A percentile compares a stretch with the other conserved stretches of the same genome.
Conservation (phyloP, 2,888 invertebrate genomes). For the Sarcophaga rosellei region DNA sequence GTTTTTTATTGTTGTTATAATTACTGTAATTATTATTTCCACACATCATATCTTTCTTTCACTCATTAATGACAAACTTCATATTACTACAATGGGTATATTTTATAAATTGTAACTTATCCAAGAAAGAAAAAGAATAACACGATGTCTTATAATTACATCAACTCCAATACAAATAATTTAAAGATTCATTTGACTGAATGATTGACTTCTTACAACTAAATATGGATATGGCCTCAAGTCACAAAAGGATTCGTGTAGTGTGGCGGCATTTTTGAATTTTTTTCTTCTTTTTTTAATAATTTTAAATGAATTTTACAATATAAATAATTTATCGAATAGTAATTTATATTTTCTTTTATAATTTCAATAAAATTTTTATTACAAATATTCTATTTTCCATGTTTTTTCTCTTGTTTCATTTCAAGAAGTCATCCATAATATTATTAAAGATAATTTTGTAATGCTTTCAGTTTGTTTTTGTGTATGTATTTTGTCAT, state of each 20-base stretch:
- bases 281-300: conserved; percentile 37
- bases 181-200: conserved; percentile 7
- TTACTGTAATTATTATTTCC: conserved; percentile 30
- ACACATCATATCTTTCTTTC: conserved; percentile 56
- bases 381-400: conserved; percentile 43
- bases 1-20: conserved; percentile 51
- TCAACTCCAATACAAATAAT: conserved; percentile 62
- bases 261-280: conserved; percentile 37
- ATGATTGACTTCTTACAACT: conserved; percentile 14
- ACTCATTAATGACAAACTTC: conserved; percentile 36
- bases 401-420: conserved; percentile 1
- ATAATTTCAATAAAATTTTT: neutral
- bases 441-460: conserved; percentile 51
- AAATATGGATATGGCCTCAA: neutral
- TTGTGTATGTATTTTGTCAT: conserved; percentile 22
- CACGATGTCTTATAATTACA: conserved; percentile 25
- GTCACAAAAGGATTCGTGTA: conserved; percentile 14
- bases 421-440: conserved; percentile 38
- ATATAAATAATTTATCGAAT: neutral
- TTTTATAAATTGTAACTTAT: conserved; percentile 62
- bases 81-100: conserved; percentile 51
- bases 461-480: conserved; percentile 31
- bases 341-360: neutral
- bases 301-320: conserved; percentile 17
- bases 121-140: conserved; percentile 43